phyloP scores from a whole-genome alignment of 1,140 invertebrate genomes.

The Phymorhynchus buccinoides region DNA sequence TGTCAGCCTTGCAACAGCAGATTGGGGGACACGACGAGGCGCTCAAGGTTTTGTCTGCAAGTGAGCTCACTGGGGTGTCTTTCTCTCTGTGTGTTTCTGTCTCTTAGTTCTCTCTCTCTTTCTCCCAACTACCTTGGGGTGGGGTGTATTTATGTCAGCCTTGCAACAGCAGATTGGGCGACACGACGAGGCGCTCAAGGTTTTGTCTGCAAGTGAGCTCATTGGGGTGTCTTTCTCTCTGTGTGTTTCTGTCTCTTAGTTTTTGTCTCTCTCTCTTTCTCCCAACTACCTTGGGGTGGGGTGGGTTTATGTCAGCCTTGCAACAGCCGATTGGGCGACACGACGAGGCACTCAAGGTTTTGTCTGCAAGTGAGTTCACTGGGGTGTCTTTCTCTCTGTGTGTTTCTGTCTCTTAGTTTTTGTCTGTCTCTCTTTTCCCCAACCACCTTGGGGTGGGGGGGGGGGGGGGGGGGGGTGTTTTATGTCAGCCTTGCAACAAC shows the following conservation, averaged over 20 bases:
- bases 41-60: slow-evolving; percentile 79
- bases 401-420: no score
- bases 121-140: slow-evolving; percentile 86
- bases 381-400: no score
- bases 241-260: no score
- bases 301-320: no score
- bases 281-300: no score
- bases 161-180: slow-evolving; percentile 84
- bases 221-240: background rate
- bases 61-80: slow-evolving; percentile 42
- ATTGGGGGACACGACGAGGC: slow-evolving; percentile 84
- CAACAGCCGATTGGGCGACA: no score
- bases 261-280: no score
- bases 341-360: no score
- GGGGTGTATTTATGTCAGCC: slow-evolving; percentile 84
- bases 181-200: slow-evolving; percentile 84
- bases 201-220: slow-evolving; percentile 74
- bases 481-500: slow-evolving; percentile 84
- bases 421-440: no score
- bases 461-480: slow-evolving; percentile 85
- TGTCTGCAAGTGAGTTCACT: no score
- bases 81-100: background rate
- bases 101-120: no score
- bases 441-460: slow-evolving; percentile 88
- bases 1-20: slow-evolving; percentile 85